Evolutionary conservation across 1,140 invertebrate genomes (phyloP).

Genomic region (Mizuhopecten yessoensis): DNA sequence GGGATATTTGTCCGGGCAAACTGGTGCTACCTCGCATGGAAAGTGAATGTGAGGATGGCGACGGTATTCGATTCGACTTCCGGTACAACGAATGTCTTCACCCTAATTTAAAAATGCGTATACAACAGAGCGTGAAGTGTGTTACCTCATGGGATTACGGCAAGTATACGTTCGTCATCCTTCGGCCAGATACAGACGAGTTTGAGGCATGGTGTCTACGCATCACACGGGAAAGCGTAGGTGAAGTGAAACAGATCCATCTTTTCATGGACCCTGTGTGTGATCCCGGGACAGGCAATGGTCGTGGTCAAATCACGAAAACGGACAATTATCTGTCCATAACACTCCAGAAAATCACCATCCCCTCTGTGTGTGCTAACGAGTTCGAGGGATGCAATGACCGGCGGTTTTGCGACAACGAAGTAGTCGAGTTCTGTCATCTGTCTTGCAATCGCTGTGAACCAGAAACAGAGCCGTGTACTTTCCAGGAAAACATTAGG

Average conservation of each 20-base stretch:
- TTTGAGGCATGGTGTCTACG: constrained; percentile 66
- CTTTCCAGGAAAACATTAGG: constrained; percentile 52
- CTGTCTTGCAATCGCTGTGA: constrained; percentile 53
- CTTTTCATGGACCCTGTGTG: constrained; percentile 72
- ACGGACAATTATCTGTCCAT: constrained; percentile 63
- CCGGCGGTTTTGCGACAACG: constrained; percentile 44
- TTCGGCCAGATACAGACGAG: constrained; percentile 58
- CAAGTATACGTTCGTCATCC: constrained; percentile 69
- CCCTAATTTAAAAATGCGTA: constrained; percentile 57
- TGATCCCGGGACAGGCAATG: constrained; percentile 61
- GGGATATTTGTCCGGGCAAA: constrained; percentile 59
- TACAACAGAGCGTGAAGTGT: constrained; percentile 65
- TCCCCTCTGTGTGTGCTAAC: constrained; percentile 58
- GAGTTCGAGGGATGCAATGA: constrained; percentile 59
- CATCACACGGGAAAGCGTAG: constrained; percentile 61
- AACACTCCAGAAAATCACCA: constrained; percentile 50
- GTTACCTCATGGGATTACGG: constrained; percentile 71
- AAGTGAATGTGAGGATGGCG: constrained; percentile 74
- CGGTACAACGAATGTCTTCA: constrained; percentile 68
- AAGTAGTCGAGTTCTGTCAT: constrained; percentile 50
- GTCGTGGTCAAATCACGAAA: constrained; percentile 55
- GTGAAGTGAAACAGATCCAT: constrained; percentile 65
- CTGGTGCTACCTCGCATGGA: constrained; percentile 70
- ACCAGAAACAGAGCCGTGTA: constrained; percentile 45
- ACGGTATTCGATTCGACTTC: constrained; percentile 74